A percentile compares a stretch with the other conserved stretches of the same genome.
These are phyloP conservation scores for Perdita meconis DNA, from an alignment of 2,888 invertebrate species.

Conservation along the genomic window DNA sequence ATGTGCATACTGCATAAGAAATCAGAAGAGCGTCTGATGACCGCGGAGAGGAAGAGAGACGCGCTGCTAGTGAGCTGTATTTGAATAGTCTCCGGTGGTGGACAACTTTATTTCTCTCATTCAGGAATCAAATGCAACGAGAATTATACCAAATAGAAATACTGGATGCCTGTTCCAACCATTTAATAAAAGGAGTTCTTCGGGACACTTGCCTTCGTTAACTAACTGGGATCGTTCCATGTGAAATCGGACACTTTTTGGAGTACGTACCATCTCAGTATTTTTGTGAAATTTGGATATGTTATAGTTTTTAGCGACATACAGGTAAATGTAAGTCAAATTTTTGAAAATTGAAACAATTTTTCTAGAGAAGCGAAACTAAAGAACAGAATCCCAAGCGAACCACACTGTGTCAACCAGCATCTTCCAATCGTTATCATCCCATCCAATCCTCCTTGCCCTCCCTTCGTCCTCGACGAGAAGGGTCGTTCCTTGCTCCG, in stretches of 20 bases:
- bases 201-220: neutral
- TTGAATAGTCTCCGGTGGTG: constrained; percentile 7
- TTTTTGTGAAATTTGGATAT: no score
- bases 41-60: neutral
- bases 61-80: neutral
- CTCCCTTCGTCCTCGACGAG: constrained; percentile 63
- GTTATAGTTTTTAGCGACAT: no score
- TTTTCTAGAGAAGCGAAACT: no score
- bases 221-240: no score
- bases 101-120: constrained; percentile 23
- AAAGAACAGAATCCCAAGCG: no score
- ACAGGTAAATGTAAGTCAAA: no score
- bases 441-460: constrained; percentile 42
- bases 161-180: neutral
- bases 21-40: constrained; percentile 15
- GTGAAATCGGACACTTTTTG: no score
- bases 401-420: neutral
- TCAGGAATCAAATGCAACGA: neutral
- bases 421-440: constrained; percentile 43
- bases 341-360: no score
- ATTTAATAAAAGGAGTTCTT: constrained; percentile 13
- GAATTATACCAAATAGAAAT: constrained; percentile 19
- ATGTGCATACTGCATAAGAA: constrained; percentile 21
- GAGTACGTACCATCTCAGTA: no score
- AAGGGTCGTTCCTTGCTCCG: constrained; percentile 68